Evolutionary conservation across 2,797 vertebrate genomes (phyloP), one percentile per base, ranked within the genome.

Genomic region (Lophius americanus): DNA sequence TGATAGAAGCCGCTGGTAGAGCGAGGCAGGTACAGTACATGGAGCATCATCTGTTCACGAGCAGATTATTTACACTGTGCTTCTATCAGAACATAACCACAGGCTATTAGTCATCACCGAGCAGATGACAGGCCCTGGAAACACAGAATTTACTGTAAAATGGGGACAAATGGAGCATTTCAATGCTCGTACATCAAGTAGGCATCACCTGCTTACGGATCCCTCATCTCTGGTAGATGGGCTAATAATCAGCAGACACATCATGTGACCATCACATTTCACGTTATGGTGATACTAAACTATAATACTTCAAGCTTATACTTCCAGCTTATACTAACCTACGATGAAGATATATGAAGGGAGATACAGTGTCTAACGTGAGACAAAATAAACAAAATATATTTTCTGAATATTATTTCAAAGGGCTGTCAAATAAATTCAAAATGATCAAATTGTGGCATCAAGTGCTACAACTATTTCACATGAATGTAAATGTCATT

Each of bases 71-170:
- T 96, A 96, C 93, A 95, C 94, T 95, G 94, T 94, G 88, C 94
- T 91, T 95, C 95, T 95, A 96, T 96, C 96, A 94, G 92, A 82
- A 81, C 93, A 95, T 94, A 91, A 94, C 94, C 90, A 93, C 91
- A 85, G 91, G 94, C 93, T 93, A 97, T 98, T 96, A 94, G 95
- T 98, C 96, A 97, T 95, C 94, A 92, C 91, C 92, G 94, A 95
- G 93, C 89, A 94, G 92, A 95, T 91, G 94, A 96, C 94, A 95
- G 94, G 94, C 90, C 92, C 55, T 89, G 92, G 94, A 95, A 95
- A 95, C 93, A 92, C 94, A 94, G 92, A 93, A 94, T 95, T 96
- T 95, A 95, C 95, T 95, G 94, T 95, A 95, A 94, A 95, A 95
- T 92, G 88, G 93, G 96, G 95, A 98, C 94, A 93, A 94, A 97